phyloP scores from a whole-genome alignment of 2,113 vertebrate species.

The Elephas maximus region DNA sequence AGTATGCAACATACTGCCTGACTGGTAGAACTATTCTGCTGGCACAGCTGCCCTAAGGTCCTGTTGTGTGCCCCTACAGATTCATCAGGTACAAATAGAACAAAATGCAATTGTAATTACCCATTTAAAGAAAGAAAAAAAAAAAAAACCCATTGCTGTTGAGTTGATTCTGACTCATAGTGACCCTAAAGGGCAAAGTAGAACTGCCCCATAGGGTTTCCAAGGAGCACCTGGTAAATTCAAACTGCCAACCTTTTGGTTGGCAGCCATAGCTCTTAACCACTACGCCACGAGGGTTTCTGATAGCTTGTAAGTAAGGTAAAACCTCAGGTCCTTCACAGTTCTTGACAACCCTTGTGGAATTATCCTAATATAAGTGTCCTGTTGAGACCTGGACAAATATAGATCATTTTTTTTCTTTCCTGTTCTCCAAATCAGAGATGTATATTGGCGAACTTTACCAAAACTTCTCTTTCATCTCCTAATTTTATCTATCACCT shows the following conservation, averaged over 20 bases:
- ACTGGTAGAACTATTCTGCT: neutral
- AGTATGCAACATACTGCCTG: neutral
- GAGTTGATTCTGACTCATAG: too few relatives aligned
- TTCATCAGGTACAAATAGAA: neutral
- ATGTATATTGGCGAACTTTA: neutral
- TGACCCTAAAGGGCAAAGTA: too few relatives aligned
- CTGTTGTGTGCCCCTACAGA: neutral
- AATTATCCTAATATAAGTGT: neutral
- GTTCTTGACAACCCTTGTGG: neutral
- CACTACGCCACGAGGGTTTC: too few relatives aligned
- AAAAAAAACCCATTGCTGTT: too few relatives aligned
- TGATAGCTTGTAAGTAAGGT: neutral
- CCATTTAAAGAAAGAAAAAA: neutral
- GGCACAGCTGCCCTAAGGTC: neutral
- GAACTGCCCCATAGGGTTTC: too few relatives aligned
- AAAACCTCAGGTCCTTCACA: neutral
- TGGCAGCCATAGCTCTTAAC: too few relatives aligned
- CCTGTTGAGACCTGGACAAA: neutral
- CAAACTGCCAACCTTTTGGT: too few relatives aligned
- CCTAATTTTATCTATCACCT: neutral
- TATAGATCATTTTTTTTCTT: neutral
- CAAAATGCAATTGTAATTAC: neutral
- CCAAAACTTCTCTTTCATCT: slow-evolving; percentile 17
- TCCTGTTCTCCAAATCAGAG: neutral
- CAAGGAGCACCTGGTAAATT: too few relatives aligned